Base-by-base conservation (phyloP, 2,797 vertebrate species). In the Poeciliopsis paucimaculata region DNA sequence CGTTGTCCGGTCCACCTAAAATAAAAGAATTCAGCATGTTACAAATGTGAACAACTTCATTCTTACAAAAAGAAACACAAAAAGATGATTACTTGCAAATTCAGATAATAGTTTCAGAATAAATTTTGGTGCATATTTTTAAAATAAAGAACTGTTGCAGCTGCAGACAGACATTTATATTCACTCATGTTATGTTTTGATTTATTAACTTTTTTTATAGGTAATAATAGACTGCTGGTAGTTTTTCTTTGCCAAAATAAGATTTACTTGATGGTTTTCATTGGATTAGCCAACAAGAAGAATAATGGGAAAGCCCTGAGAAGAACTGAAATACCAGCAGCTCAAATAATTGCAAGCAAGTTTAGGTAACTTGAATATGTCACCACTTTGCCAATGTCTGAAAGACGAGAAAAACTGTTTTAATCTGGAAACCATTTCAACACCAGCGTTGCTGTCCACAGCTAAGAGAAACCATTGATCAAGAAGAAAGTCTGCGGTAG, bases 1-100 rank as follows among this genome's bases (percentile, higher is more conserved):
- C 12, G 16, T 83, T 76, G 12, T 75, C 45, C 64, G 95, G 96
- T 62, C 94, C 95, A 39, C 72, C 97, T 97, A 90, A 16, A 87
- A 86, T 23, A 51, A 76, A 75, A 1, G 43, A 0, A 18, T 31
- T n/a, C 20, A 16, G 39, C 0, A 13, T 1, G 0, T 75, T 34
- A 78, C 73, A 75, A 70, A 39, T 39, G 34, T 51, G 49, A 51
- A 23, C 49, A 51, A 51, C 62, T 23, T 66, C 34, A 23, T 23
- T 9, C 9, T 23, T 39, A 39, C 62, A 39, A 66, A 15, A 39
- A 36, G 8, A 66, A 11, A 39, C 13, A 31, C n/a, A 28, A 57
- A 28, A 60, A 13, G 12, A 16, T 15, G 13, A 41, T 41, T 68
- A 39, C 2, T 39, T 66, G 34, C 20, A 66, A 39, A 66, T 66